A percentile compares a stretch with the other conserved stretches of the same genome.
Conservation (phyloP, 2,888 invertebrate genomes). For the Acronicta leporina region DNA sequence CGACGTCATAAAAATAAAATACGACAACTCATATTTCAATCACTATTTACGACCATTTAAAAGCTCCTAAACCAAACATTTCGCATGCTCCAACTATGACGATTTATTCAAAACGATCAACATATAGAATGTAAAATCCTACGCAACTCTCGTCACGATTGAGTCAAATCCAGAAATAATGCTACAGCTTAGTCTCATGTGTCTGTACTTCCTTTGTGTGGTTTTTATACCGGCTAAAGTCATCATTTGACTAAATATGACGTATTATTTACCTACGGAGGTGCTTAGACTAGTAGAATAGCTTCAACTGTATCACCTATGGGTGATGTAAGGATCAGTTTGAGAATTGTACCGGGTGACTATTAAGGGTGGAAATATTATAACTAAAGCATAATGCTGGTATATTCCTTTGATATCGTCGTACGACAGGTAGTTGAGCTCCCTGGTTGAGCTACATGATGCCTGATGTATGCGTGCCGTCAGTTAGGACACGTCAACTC, state of each 20-base stretch:
- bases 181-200: constrained; percentile 30
- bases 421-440: too few relatives aligned
- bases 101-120: constrained; percentile 43
- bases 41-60: constrained; percentile 2
- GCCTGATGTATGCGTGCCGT: too few relatives aligned
- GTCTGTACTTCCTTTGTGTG: constrained; percentile 32
- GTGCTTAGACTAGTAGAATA: neutral
- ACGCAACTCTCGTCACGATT: constrained; percentile 67
- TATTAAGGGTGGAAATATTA: too few relatives aligned
- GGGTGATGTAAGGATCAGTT: neutral
- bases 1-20: neutral
- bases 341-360: neutral
- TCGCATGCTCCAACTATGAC: constrained; percentile 37
- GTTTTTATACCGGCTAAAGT: constrained; percentile 18
- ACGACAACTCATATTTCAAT: constrained; percentile 11
- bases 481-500: too few relatives aligned
- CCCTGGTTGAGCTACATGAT: too few relatives aligned
- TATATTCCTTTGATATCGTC: too few relatives aligned
- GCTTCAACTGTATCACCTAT: neutral
- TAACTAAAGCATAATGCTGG: too few relatives aligned
- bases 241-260: constrained; percentile 20
- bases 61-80: constrained; percentile 12
- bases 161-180: constrained; percentile 76
- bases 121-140: constrained; percentile 61
- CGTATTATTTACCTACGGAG: neutral